These are phyloP conservation scores for Chunga burmeisteri DNA, from an alignment of 2,113 vertebrate genomes.

Conservation along the genomic window DNA sequence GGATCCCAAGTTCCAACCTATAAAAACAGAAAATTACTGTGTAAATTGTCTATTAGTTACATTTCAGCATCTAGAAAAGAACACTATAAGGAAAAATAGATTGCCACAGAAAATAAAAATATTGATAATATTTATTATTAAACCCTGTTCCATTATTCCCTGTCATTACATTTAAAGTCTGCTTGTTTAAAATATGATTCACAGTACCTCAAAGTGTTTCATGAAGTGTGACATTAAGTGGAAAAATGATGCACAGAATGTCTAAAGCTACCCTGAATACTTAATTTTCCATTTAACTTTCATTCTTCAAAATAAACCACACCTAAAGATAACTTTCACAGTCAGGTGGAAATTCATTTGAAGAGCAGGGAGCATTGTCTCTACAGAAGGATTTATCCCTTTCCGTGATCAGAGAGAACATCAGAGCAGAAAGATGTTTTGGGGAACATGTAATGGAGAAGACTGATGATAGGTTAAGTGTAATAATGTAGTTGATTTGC, in stretches of 20 bases:
- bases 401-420: background rate
- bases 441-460: background rate
- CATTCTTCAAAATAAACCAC: conserved; percentile 35
- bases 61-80: background rate
- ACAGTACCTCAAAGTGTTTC: conserved; percentile 14
- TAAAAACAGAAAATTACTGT: conserved; percentile 62
- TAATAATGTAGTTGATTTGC: background rate
- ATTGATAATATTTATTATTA: conserved; percentile 1
- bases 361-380: background rate
- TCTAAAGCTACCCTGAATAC: background rate
- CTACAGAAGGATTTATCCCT: background rate
- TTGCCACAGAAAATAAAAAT: background rate
- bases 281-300: conserved; percentile 62
- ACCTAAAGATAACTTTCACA: conserved; percentile 15
- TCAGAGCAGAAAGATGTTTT: background rate
- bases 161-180: background rate
- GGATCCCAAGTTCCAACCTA: conserved; percentile 98
- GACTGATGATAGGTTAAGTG: background rate
- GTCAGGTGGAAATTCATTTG: conserved; percentile 22
- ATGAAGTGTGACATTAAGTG: conserved; percentile 31
- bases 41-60: conserved; percentile 16
- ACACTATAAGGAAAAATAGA: background rate
- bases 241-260: conserved; percentile 25
- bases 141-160: background rate
- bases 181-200: conserved; percentile 52